A percentile compares a stretch with the other conserved stretches of the same genome.
phyloP scores from a whole-genome alignment of 2,888 invertebrate species.

The Eremobia ochroleuca region DNA sequence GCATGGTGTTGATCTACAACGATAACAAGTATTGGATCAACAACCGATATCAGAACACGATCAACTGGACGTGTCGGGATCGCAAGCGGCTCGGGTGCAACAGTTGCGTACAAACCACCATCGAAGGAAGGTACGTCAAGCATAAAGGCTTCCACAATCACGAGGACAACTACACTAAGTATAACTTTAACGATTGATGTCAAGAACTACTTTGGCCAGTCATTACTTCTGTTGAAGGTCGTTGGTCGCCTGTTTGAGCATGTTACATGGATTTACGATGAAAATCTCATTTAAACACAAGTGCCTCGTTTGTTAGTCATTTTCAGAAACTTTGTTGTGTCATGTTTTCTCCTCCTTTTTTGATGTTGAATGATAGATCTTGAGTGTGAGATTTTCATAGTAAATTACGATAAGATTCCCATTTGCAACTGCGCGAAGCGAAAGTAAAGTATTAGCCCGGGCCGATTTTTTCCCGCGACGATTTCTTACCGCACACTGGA shows the following conservation, averaged over 20 bases:
- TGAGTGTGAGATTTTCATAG: conserved; percentile 22
- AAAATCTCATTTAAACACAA: conserved; percentile 33
- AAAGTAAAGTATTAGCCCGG: background rate
- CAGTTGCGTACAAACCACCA: conserved; percentile 87
- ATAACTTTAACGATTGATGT: conserved; percentile 88
- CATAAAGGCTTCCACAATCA: conserved; percentile 88
- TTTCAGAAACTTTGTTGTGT: background rate
- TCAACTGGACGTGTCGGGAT: conserved; percentile 89
- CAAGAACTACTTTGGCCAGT: conserved; percentile 68
- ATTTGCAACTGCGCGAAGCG: conserved; percentile 10
- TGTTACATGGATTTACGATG: conserved; percentile 12
- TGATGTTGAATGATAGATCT: conserved; percentile 3
- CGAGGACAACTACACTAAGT: conserved; percentile 87
- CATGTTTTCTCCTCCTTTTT: background rate
- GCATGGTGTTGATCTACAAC: conserved; percentile 88
- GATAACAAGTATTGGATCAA: conserved; percentile 90
- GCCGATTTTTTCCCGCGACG: background rate
- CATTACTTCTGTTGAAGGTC: conserved; percentile 73
- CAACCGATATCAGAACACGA: conserved; percentile 88
- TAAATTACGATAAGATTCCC: background rate
- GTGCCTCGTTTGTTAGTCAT: conserved; percentile 40
- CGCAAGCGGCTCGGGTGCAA: conserved; percentile 86
- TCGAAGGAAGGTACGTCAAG: conserved; percentile 86
- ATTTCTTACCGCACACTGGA: no score
- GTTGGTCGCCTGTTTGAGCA: conserved; percentile 42